These are phyloP conservation scores for Lysiphlebus fabarum DNA, from an alignment of 1,140 invertebrate genomes.

Conservation along the genomic window DNA sequence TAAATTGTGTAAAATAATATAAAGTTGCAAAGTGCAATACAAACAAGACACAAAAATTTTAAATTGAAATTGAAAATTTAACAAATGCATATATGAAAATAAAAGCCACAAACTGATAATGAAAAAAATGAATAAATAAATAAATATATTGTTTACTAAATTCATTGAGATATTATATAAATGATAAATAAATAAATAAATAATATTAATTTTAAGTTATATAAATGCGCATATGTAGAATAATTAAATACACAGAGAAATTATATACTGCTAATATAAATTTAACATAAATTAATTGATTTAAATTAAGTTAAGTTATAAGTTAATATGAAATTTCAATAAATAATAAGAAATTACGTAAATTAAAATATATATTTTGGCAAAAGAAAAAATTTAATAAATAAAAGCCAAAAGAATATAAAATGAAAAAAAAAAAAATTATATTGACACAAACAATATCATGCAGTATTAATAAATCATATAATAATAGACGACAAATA, in stretches of 20 bases:
- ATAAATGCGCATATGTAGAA: too few species aligned
- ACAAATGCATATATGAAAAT: too few species aligned
- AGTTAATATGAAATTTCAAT: constrained; percentile 8
- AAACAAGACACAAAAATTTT: not conserved
- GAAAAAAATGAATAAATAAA: constrained; percentile 17
- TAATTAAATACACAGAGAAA: constrained; percentile 15
- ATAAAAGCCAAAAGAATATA: constrained; percentile 14
- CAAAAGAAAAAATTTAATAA: not conserved
- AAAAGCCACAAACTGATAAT: constrained; percentile 15
- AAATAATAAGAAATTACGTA: not conserved
- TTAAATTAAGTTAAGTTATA: too few species aligned
- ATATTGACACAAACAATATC: constrained; percentile 40
- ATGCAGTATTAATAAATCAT: constrained; percentile 52
- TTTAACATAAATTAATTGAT: constrained; percentile 17
- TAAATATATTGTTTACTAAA: too few species aligned
- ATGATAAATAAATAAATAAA: constrained; percentile 12
- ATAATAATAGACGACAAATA: constrained; percentile 37
- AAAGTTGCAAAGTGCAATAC: constrained; percentile 24
- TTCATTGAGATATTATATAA: too few species aligned
- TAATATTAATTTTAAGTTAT: too few species aligned
- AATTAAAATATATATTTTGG: not conserved
- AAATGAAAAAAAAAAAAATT: constrained; percentile 7
- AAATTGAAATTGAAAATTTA: too few species aligned
- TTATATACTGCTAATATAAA: constrained; percentile 17
- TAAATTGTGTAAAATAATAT: too few species aligned